Evolutionary conservation across 2,113 vertebrate species (phyloP).

Genomic region (Uropsilus gracilis): DNA sequence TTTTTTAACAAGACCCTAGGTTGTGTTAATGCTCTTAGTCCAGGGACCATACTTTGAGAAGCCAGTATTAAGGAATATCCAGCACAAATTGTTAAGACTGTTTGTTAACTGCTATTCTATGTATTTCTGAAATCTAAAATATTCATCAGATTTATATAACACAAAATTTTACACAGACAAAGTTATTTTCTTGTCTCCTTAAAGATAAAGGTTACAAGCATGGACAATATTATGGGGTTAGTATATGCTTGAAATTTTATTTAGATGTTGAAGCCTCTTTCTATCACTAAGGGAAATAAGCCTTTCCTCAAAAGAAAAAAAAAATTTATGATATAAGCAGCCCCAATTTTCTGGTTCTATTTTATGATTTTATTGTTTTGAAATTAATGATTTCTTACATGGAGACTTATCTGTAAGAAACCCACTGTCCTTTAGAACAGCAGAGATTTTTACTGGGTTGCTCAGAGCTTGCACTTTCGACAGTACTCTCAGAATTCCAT

Average conservation of each 20-base stretch:
- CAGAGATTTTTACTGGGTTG: background rate
- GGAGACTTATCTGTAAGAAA: background rate
- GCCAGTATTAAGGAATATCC: background rate
- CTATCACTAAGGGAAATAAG: background rate
- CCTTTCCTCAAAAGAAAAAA: background rate
- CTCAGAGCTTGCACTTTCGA: background rate
- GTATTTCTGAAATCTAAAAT: background rate
- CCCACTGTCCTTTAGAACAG: background rate
- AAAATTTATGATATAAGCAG: background rate
- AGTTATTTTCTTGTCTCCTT: background rate
- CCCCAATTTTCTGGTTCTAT: background rate
- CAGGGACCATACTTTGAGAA: background rate
- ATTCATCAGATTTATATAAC: background rate
- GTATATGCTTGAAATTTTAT: background rate
- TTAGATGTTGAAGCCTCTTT: background rate
- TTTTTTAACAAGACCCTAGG: background rate
- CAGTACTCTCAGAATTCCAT: background rate
- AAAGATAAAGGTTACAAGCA: background rate
- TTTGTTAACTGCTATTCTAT: background rate
- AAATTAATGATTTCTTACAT: background rate
- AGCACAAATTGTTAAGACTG: background rate
- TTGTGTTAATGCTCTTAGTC: background rate
- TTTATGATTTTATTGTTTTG: background rate
- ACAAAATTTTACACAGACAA: background rate
- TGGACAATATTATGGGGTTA: slow-evolving; percentile 18